phyloP scores from a whole-genome alignment of 1,140 invertebrate genomes.

The Pseudomyrmex flavicornis region DNA sequence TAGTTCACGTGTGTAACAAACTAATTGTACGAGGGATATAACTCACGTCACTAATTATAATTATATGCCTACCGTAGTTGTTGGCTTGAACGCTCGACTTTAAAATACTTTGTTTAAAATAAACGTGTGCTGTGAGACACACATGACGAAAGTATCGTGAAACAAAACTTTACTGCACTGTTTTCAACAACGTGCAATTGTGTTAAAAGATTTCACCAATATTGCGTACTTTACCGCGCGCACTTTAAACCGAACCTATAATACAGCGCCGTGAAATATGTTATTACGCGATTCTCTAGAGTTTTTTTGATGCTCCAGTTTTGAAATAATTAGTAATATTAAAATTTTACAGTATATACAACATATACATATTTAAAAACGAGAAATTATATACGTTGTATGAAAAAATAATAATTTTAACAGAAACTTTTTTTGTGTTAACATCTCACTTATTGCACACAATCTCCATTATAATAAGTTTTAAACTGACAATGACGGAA shows the following conservation, averaged over 20 bases:
- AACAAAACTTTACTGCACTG: constrained; percentile 49
- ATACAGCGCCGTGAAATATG: background rate
- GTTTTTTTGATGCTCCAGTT: too few relatives aligned
- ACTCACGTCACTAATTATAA: constrained; percentile 7
- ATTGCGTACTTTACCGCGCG: background rate
- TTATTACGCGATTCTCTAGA: too few relatives aligned
- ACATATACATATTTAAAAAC: too few relatives aligned
- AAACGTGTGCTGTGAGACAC: constrained; percentile 9
- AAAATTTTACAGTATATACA: too few relatives aligned
- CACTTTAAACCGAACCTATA: background rate
- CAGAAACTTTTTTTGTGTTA: constrained; percentile 16
- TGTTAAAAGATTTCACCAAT: constrained; percentile 20
- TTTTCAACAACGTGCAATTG: constrained; percentile 24
- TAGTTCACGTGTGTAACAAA: background rate
- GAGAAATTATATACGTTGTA: background rate
- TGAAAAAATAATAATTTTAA: background rate
- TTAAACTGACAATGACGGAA: constrained; percentile 40
- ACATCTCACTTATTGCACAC: constrained; percentile 4
- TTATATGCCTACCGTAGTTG: background rate
- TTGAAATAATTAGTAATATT: too few relatives aligned
- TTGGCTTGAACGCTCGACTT: constrained; percentile 37
- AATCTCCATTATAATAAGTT: constrained; percentile 16
- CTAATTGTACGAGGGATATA: background rate
- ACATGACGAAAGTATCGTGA: constrained; percentile 41
- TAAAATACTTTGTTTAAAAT: constrained; percentile 3